phyloP scores from a whole-genome alignment of 2,888 invertebrate species.

The Oscheius sp. region DNA sequence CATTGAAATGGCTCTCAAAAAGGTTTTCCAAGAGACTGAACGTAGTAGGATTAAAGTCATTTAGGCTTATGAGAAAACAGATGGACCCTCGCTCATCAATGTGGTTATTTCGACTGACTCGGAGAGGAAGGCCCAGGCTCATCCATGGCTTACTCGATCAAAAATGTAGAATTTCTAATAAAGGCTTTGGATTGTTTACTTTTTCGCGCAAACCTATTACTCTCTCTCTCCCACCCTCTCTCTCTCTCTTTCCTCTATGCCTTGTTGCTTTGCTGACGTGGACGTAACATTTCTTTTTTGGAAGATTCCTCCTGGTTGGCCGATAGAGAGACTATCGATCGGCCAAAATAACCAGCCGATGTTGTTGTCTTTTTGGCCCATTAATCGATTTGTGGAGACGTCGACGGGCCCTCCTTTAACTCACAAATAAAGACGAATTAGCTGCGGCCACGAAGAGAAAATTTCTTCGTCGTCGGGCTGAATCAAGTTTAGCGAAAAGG shows the following conservation, averaged over 20 bases:
- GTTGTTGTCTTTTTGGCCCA: not conserved
- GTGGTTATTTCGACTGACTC: slow-evolving; percentile 87
- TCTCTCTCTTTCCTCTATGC: not conserved
- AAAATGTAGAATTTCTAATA: slow-evolving; percentile 73
- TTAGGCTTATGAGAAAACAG: slow-evolving; percentile 67
- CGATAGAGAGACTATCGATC: too few species aligned
- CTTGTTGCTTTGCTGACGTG: not conserved
- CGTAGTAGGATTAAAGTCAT: not conserved
- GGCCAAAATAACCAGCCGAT: not conserved
- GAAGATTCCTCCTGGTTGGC: too few species aligned
- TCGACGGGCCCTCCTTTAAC: not conserved
- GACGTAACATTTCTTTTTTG: too few species aligned
- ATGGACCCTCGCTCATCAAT: slow-evolving; percentile 87
- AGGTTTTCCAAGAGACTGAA: not conserved
- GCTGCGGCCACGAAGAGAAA: too few species aligned
- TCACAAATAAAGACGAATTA: not conserved
- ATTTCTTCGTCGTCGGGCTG: too few species aligned
- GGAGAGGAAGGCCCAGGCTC: slow-evolving; percentile 88
- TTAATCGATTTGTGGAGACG: not conserved
- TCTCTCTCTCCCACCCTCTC: slow-evolving; percentile 4
- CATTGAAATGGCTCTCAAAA: slow-evolving; percentile 29
- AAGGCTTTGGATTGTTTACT: not conserved
- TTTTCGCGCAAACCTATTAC: not conserved
- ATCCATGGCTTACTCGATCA: slow-evolving; percentile 90
- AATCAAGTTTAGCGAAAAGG: slow-evolving; percentile 16